Evolutionary conservation across 2,888 invertebrate species (phyloP).

Genomic region (Nemapogon koenigi): DNA sequence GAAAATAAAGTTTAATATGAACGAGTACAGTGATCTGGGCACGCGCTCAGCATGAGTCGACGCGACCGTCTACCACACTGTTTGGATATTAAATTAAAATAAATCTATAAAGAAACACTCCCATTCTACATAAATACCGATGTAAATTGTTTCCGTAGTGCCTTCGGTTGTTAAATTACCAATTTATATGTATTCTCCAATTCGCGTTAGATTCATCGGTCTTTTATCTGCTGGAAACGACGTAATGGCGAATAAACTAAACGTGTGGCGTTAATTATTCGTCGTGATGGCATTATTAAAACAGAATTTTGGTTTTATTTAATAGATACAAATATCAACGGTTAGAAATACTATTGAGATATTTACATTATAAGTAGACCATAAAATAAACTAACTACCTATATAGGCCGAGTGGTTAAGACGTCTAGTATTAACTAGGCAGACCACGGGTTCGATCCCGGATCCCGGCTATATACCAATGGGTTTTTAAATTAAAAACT

Average conservation of each 20-base stretch:
- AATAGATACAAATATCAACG: no score
- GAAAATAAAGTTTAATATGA: slow-evolving; percentile 26
- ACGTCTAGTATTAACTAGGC: no score
- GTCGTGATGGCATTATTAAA: slow-evolving; percentile 5
- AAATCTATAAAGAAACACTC: slow-evolving; percentile 28
- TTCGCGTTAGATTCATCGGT: slow-evolving; percentile 31
- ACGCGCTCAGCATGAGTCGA: slow-evolving; percentile 29
- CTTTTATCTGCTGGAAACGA: slow-evolving; percentile 22
- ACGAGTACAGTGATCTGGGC: slow-evolving; percentile 26
- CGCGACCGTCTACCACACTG: slow-evolving; percentile 22
- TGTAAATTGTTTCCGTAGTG: slow-evolving; percentile 6
- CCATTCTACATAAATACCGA: slow-evolving; percentile 20
- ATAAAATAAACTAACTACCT: no score
- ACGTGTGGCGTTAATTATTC: slow-evolving; percentile 1
- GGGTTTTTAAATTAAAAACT: no score
- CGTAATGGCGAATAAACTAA: slow-evolving; percentile 10
- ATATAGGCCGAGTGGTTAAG: no score
- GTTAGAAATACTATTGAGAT: no score
- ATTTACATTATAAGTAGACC: no score
- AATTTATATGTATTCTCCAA: slow-evolving; percentile 24
- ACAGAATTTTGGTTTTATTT: no score
- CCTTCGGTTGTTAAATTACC: slow-evolving; percentile 19
- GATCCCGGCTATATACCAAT: no score
- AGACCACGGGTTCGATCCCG: no score
- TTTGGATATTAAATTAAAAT: slow-evolving; percentile 27